These are phyloP conservation scores for Noctuana brunneofusca DNA, from an alignment of 2,888 invertebrate species.

Conservation along the genomic window DNA sequence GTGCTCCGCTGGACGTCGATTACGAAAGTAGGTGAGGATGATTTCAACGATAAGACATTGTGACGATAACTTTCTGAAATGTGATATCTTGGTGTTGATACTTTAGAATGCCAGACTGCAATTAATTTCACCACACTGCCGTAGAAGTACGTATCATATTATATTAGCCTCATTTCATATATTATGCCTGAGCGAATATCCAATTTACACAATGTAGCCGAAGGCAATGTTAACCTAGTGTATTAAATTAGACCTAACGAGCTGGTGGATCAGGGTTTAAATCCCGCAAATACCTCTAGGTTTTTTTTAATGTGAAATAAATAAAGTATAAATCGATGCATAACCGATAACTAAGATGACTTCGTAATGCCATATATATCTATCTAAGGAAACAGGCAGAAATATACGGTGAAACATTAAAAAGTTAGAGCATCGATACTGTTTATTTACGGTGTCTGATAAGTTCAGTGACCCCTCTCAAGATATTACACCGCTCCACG, in stretches of 20 bases:
- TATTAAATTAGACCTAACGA: no score
- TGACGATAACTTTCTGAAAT: conserved; percentile 5
- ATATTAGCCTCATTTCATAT: no score
- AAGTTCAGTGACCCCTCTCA: conserved; percentile 47
- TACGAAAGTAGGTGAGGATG: conserved; percentile 51
- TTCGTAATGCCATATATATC: not conserved
- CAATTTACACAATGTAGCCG: no score
- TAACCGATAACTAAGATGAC: no score
- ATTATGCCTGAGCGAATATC: no score
- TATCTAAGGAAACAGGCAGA: conserved; percentile 3
- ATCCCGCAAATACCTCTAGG: no score
- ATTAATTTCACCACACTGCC: not conserved
- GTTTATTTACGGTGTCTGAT: conserved; percentile 36
- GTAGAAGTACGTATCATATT: no score
- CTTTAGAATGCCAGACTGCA: not conserved
- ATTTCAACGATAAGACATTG: conserved; percentile 19
- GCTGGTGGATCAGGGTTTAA: no score
- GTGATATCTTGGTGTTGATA: no score
- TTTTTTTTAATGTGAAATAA: no score
- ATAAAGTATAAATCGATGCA: no score
- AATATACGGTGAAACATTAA: conserved; percentile 4
- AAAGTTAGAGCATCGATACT: conserved; percentile 19
- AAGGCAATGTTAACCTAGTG: no score
- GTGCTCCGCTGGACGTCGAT: conserved; percentile 58
- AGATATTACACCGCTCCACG: conserved; percentile 63